A percentile compares a stretch with the other conserved stretches of the same genome.
phyloP scores from a whole-genome alignment of 2,888 invertebrate genomes.

The Phasia obesa region DNA sequence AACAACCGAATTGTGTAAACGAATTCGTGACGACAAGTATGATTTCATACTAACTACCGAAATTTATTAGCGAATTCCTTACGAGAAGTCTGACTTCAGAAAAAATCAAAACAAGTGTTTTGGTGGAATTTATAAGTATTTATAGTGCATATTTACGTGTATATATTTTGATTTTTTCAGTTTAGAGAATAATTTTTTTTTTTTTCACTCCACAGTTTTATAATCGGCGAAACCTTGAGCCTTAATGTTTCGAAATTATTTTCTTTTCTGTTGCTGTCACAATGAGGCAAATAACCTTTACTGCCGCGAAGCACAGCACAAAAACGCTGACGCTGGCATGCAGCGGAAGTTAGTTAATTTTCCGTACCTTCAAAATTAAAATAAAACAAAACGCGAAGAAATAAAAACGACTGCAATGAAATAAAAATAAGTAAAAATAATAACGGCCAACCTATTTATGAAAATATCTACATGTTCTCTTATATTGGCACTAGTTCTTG shows the following conservation, averaged over 20 bases:
- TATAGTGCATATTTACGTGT: no score
- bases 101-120: no score
- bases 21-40: no score
- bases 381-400: background rate
- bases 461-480: background rate
- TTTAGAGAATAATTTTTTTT: no score
- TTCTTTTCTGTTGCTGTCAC: background rate
- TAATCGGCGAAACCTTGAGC: no score
- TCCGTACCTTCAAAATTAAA: slow-evolving; percentile 42
- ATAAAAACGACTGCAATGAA: slow-evolving; percentile 49
- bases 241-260: background rate
- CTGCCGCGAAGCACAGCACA: background rate
- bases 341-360: slow-evolving; percentile 69
- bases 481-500: background rate
- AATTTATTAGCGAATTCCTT: no score
- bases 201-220: no score
- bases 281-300: background rate
- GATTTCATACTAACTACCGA: no score
- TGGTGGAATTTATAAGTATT: no score
- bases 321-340: background rate
- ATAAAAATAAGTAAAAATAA: slow-evolving; percentile 11
- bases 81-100: no score
- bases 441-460: slow-evolving; percentile 32
- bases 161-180: no score
- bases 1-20: no score